phyloP scores from a whole-genome alignment of 2,113 vertebrate species.

The Muntiacus muntjak region DNA sequence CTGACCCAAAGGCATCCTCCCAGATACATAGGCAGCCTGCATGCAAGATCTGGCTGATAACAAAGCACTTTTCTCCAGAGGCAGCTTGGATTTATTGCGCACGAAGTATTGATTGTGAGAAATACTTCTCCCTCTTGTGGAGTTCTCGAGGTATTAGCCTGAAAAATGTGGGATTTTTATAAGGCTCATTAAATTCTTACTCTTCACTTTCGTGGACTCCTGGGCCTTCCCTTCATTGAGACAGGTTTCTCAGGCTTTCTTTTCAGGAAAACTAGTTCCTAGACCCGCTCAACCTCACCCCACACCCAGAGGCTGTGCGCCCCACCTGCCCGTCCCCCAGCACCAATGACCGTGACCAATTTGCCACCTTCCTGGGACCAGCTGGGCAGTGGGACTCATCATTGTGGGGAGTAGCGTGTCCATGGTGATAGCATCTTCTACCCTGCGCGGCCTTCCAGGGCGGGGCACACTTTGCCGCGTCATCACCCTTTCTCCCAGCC shows the following conservation, averaged over 20 bases:
- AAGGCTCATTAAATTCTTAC: neutral
- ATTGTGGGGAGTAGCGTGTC: rapidly evolving
- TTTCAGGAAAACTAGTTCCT: neutral
- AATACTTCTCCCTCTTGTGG: neutral
- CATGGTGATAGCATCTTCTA: neutral
- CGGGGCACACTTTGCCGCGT: neutral
- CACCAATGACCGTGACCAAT: rapidly evolving
- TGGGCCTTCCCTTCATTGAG: neutral
- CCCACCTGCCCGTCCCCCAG: rapidly evolving
- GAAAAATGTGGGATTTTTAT: neutral
- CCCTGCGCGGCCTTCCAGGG: rapidly evolving
- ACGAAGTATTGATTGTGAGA: rapidly evolving
- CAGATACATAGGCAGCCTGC: rapidly evolving
- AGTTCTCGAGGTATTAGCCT: neutral
- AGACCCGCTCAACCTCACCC: rapidly evolving
- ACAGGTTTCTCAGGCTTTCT: neutral
- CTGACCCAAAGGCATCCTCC: neutral
- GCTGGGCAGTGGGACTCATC: neutral
- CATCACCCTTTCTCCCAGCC: neutral
- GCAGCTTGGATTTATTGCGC: neutral
- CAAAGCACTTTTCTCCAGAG: neutral
- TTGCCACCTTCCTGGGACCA: neutral
- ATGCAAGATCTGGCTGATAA: rapidly evolving
- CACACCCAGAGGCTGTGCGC: rapidly evolving
- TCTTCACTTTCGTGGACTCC: neutral